A percentile compares a stretch with the other conserved stretches of the same genome.
These are phyloP conservation scores for Hermetia illucens DNA, from an alignment of 1,140 invertebrate genomes.

Conservation along the genomic window DNA sequence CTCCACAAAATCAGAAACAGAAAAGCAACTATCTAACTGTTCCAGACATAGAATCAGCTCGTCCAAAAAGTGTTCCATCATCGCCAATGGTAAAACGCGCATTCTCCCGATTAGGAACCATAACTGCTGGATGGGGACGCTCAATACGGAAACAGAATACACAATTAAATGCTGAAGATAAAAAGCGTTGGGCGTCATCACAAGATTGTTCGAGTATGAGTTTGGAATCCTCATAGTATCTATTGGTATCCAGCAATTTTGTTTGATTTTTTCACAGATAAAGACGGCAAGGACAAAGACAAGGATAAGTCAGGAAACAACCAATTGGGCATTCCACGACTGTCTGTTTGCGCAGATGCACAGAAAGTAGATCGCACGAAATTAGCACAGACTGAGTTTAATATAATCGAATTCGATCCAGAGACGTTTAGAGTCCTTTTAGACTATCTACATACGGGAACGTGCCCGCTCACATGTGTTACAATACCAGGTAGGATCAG, in stretches of 20 bases:
- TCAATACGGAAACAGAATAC: constrained; percentile 62
- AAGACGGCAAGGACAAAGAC: constrained; percentile 65
- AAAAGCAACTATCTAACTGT: constrained; percentile 86
- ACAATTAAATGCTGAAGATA: constrained; percentile 63
- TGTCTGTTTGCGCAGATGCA: constrained; percentile 84
- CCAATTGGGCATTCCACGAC: constrained; percentile 63
- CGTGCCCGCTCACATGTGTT: constrained; percentile 78
- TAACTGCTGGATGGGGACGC: constrained; percentile 79
- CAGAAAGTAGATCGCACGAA: constrained; percentile 86
- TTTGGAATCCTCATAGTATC: constrained; percentile 12
- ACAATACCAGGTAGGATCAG: constrained; percentile 56
- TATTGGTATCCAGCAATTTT: no score
- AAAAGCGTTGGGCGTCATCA: constrained; percentile 83
- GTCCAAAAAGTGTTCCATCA: constrained; percentile 83
- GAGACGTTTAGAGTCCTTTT: constrained; percentile 82
- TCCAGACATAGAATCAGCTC: constrained; percentile 43
- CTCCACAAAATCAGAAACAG: constrained; percentile 59
- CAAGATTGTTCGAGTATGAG: constrained; percentile 79
- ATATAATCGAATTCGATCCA: constrained; percentile 88
- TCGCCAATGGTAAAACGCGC: constrained; percentile 90
- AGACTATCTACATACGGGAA: constrained; percentile 85
- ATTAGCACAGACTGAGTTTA: constrained; percentile 86
- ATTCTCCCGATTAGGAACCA: constrained; percentile 72
- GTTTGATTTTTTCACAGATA: constrained; percentile 38
- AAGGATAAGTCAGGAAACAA: constrained; percentile 58